phyloP scores from a whole-genome alignment of 2,888 invertebrate species.

The Tridacna crocea region DNA sequence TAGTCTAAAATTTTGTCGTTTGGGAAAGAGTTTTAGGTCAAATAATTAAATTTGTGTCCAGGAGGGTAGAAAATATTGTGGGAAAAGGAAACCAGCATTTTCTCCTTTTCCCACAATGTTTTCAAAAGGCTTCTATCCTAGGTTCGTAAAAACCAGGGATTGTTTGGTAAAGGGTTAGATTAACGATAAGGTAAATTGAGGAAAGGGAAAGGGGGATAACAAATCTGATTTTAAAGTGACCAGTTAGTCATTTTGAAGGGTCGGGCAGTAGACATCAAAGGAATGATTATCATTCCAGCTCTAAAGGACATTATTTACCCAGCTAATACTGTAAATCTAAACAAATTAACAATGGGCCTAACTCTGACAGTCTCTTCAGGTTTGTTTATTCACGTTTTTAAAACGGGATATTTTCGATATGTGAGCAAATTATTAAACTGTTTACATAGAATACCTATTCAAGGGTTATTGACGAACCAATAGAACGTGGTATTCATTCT shows the following conservation, averaged over 20 bases:
- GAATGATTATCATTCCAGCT: slow-evolving; percentile 43
- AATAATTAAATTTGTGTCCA: too few species aligned
- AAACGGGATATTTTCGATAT: slow-evolving; percentile 8
- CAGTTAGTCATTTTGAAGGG: slow-evolving; percentile 51
- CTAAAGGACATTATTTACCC: slow-evolving; percentile 14
- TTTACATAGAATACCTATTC: neutral
- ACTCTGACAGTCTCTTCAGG: slow-evolving; percentile 24
- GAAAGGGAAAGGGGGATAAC: too few species aligned
- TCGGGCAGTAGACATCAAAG: slow-evolving; percentile 55
- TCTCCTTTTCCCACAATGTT: too few species aligned
- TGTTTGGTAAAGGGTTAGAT: too few species aligned
- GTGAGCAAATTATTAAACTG: slow-evolving; percentile 19
- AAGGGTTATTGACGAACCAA: neutral
- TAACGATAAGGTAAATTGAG: too few species aligned
- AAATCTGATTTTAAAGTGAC: slow-evolving; percentile 36
- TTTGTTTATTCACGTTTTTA: slow-evolving; percentile 23
- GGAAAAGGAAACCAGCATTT: too few species aligned
- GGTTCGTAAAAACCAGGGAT: too few species aligned
- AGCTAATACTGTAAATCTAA: slow-evolving; percentile 27
- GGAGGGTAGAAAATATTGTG: too few species aligned
- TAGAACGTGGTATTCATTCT: slow-evolving; percentile 6
- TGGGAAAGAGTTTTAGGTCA: too few species aligned
- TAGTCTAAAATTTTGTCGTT: too few species aligned
- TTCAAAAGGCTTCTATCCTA: too few species aligned
- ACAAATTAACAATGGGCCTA: slow-evolving; percentile 25